These are phyloP conservation scores for Bellardia bayeri DNA, from an alignment of 2,888 invertebrate species.

Conservation along the genomic window DNA sequence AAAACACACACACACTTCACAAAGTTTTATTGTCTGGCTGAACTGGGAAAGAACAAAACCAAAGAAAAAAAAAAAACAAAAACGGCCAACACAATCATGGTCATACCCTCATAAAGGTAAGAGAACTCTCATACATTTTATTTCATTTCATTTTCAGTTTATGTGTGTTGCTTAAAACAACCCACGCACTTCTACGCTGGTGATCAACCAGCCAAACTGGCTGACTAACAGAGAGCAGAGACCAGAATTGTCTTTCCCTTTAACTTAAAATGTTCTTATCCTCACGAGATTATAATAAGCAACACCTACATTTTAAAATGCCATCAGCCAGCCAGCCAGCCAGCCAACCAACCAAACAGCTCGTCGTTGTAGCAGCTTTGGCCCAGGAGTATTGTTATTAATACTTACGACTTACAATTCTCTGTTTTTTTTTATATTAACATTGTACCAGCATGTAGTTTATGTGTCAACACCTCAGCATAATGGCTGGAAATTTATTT, in stretches of 20 bases:
- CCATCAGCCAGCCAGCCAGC: constrained; percentile 2
- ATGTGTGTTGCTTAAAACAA: constrained; percentile 44
- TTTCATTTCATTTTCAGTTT: constrained; percentile 52
- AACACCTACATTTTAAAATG: constrained; percentile 60
- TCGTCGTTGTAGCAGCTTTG: background rate
- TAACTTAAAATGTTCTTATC: constrained; percentile 29
- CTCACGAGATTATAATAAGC: constrained; percentile 59
- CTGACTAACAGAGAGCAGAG: constrained; percentile 3
- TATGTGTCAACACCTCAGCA: constrained; percentile 58
- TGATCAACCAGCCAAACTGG: constrained; percentile 36
- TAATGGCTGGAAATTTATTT: constrained; percentile 58
- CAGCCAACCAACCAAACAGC: background rate
- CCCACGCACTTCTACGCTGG: constrained; percentile 70
- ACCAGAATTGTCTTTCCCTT: constrained; percentile 24
- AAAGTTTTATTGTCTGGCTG: constrained; percentile 37
- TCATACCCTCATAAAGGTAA: constrained; percentile 50
- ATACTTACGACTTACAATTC: constrained; percentile 45
- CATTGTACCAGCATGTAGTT: constrained; percentile 25
- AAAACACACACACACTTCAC: background rate
- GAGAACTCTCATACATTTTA: constrained; percentile 42
- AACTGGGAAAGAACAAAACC: background rate
- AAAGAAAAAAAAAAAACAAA: background rate
- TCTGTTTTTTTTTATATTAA: background rate
- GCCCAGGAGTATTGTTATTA: constrained; percentile 33
- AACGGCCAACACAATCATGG: constrained; percentile 52